Conservation (phyloP, 2,113 vertebrate species). For the Echinops telfairi region DNA sequence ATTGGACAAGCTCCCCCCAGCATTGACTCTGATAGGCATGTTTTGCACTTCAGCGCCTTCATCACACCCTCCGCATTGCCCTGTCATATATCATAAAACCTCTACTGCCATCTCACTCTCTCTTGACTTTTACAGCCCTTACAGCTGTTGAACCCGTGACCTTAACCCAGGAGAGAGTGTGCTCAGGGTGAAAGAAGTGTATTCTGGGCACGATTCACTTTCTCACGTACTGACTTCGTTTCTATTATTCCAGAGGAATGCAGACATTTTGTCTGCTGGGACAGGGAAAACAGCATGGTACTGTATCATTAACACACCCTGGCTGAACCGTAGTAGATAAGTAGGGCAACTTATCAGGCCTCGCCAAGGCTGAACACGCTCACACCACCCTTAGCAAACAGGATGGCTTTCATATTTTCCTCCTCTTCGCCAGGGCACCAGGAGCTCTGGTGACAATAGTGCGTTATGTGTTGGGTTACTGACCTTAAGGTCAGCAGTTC, state of each 20-base stretch:
- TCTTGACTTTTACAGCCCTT: not conserved
- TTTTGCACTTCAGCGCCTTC: not conserved
- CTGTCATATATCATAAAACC: conserved; percentile 23
- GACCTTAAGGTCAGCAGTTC: too few relatives aligned
- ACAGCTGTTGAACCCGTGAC: not conserved
- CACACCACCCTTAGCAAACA: conserved; percentile 3
- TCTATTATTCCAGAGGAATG: conserved; percentile 61
- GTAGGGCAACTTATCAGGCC: not conserved
- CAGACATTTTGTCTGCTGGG: conserved; percentile 57
- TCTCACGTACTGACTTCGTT: conserved; percentile 66
- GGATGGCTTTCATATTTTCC: conserved; percentile 2
- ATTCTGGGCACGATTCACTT: conserved; percentile 67
- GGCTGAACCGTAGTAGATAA: not conserved
- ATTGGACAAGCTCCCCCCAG: not conserved
- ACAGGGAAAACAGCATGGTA: conserved; percentile 19
- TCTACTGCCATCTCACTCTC: not conserved
- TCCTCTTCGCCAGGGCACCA: not conserved
- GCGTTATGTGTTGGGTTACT: too few relatives aligned
- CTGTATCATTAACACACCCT: not conserved
- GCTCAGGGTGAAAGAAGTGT: conserved; percentile 41
- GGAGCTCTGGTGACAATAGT: too few relatives aligned
- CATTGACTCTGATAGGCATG: not conserved
- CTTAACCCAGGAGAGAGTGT: conserved; percentile 19
- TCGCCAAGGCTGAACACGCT: not conserved
- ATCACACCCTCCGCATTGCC: not conserved